phyloP scores from a whole-genome alignment of 2,888 invertebrate genomes.

The Ennomos erosarius region DNA sequence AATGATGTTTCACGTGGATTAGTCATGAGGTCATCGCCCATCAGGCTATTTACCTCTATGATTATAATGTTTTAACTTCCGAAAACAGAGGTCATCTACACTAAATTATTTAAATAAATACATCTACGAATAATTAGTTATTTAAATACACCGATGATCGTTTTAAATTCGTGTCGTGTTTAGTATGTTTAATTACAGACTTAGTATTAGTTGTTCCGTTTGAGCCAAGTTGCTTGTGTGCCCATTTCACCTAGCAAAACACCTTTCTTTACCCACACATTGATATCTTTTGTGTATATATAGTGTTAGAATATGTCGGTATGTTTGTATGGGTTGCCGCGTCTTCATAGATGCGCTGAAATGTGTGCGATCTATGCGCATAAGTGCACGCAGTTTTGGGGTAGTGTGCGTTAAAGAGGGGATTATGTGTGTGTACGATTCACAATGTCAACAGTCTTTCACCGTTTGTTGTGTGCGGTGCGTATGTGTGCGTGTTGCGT shows the following conservation, averaged over 20 bases:
- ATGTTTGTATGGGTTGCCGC: constrained; percentile 26
- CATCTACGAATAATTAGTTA: neutral
- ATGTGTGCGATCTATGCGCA: constrained; percentile 21
- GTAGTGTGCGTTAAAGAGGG: constrained; percentile 51
- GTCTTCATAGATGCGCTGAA: constrained; percentile 23
- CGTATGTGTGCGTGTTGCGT: constrained; percentile 75
- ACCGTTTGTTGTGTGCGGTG: constrained; percentile 33
- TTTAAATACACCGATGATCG: constrained; percentile 8
- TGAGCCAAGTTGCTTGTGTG: constrained; percentile 56
- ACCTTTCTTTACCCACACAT: constrained; percentile 83
- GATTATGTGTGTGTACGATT: constrained; percentile 34
- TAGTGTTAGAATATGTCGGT: constrained; percentile 13
- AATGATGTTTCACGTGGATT: neutral
- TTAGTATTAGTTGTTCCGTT: constrained; percentile 51
- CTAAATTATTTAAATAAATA: constrained; percentile 22
- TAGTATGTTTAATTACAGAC: constrained; percentile 47
- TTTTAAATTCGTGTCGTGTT: constrained; percentile 16
- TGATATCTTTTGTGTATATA: constrained; percentile 22
- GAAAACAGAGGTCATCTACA: constrained; percentile 15
- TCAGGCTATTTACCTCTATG: neutral
- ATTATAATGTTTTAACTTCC: neutral
- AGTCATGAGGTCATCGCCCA: neutral
- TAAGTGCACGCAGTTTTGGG: constrained; percentile 32
- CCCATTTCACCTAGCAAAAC: constrained; percentile 80
- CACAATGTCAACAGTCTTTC: constrained; percentile 27